These are phyloP conservation scores for Myripristis jacobus DNA, from an alignment of 2,797 vertebrate genomes.

Conservation along the genomic window DNA sequence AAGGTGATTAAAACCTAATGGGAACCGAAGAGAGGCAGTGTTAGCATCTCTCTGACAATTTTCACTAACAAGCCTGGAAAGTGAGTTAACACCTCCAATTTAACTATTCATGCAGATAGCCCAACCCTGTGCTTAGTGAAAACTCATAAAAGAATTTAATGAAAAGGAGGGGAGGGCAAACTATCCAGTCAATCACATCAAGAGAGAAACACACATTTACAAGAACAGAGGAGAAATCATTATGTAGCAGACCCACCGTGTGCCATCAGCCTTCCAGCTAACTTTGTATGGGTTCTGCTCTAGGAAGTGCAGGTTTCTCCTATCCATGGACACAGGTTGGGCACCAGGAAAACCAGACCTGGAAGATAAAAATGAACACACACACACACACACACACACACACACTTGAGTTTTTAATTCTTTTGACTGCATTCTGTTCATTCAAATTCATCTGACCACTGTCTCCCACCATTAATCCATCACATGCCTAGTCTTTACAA, in stretches of 20 bases:
- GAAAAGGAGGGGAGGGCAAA: slow-evolving; percentile 20
- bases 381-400: slow-evolving; percentile 8
- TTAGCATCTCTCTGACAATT: slow-evolving; percentile 21
- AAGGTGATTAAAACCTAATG: slow-evolving; percentile 54
- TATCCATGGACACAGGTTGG: slow-evolving; percentile 98
- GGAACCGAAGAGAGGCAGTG: background rate
- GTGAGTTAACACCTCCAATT: slow-evolving; percentile 5
- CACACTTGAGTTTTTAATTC: background rate
- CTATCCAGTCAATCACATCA: slow-evolving; percentile 14
- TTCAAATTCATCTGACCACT: background rate
- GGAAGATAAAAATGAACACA: slow-evolving; percentile 40
- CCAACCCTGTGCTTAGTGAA: background rate
- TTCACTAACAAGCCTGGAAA: slow-evolving; percentile 18
- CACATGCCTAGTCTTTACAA: background rate
- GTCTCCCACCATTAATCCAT: background rate
- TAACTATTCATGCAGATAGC: slow-evolving; percentile 1
- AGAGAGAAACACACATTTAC: slow-evolving; percentile 1
- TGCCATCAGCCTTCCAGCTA: slow-evolving; percentile 99
- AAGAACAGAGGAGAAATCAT: background rate
- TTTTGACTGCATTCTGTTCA: background rate
- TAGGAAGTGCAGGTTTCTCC: slow-evolving; percentile 92
- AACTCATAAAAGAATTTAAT: background rate
- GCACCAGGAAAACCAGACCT: slow-evolving; percentile 98
- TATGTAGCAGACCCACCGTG: slow-evolving; percentile 86
- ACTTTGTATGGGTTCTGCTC: slow-evolving; percentile 98